Conservation (phyloP, 2,888 invertebrate species). For the Podabrus alpinus region DNA sequence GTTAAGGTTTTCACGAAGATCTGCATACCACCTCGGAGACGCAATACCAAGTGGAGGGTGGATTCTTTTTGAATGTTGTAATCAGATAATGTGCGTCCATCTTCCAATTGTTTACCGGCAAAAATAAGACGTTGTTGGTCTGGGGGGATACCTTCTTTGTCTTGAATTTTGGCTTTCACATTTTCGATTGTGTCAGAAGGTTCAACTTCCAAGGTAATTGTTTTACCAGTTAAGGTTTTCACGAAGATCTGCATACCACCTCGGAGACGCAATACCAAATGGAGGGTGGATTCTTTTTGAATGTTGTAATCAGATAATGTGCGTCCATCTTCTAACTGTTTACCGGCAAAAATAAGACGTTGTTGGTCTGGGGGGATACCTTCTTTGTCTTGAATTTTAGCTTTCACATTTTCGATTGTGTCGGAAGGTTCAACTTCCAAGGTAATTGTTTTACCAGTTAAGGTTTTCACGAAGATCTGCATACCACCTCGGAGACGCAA, state of each 20-base stretch:
- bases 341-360: conserved; percentile 87
- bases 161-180: conserved; percentile 65
- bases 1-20: conserved; percentile 63
- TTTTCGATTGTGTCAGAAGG: conserved; percentile 69
- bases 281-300: conserved; percentile 87
- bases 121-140: conserved; percentile 68
- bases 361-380: conserved; percentile 90
- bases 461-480: conserved; percentile 65
- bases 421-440: conserved; percentile 74
- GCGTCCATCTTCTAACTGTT: conserved; percentile 89
- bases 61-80: conserved; percentile 68
- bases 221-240: conserved; percentile 60
- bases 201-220: conserved; percentile 63
- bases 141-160: conserved; percentile 62
- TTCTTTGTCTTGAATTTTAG: conserved; percentile 89
- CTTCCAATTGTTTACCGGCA: conserved; percentile 72
- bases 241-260: conserved; percentile 67
- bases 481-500: conserved; percentile 69
- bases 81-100: conserved; percentile 66
- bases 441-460: conserved; percentile 65
- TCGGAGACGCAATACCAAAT: conserved; percentile 82
- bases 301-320: conserved; percentile 68
- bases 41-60: conserved; percentile 59
- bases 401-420: conserved; percentile 93
- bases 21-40: conserved; percentile 63